A percentile compares a stretch with the other conserved stretches of the same genome.
These are phyloP conservation scores for Nebria brevicollis DNA, from an alignment of 2,888 invertebrate species.

Conservation along the genomic window DNA sequence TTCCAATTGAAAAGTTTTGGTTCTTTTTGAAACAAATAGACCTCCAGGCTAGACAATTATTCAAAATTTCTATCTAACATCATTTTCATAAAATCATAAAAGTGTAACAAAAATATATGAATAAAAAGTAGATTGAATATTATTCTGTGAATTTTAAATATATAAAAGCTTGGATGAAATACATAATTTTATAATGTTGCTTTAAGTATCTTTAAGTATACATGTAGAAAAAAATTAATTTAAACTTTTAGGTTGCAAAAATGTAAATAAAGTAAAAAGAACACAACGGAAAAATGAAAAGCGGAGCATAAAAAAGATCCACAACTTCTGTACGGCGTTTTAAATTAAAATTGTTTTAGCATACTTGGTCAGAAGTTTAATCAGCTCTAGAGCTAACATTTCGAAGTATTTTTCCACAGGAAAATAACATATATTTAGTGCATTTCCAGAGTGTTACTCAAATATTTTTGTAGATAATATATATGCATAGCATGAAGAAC, in stretches of 20 bases:
- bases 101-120: not conserved
- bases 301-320: constrained; percentile 29
- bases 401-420: constrained; percentile 34
- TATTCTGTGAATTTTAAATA: not conserved
- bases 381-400: constrained; percentile 40
- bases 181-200: not conserved
- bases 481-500: not conserved
- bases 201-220: constrained; percentile 6
- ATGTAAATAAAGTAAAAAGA: constrained; percentile 28
- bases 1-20: constrained; percentile 16
- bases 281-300: constrained; percentile 19
- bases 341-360: constrained; percentile 46
- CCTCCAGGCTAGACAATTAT: not conserved
- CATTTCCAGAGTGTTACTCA: constrained; percentile 21
- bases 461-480: not conserved
- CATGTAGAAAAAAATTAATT: constrained; percentile 26
- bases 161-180: not conserved
- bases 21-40: not conserved
- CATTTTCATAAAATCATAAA: not conserved
- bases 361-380: constrained; percentile 44
- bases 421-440: constrained; percentile 42
- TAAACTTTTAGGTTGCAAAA: constrained; percentile 24
- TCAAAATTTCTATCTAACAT: not conserved
- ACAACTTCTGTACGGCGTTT: constrained; percentile 32
- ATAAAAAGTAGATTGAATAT: too few relatives aligned